phyloP scores from a whole-genome alignment of 2,113 vertebrate genomes.

The Erythrolamprus reginae region DNA sequence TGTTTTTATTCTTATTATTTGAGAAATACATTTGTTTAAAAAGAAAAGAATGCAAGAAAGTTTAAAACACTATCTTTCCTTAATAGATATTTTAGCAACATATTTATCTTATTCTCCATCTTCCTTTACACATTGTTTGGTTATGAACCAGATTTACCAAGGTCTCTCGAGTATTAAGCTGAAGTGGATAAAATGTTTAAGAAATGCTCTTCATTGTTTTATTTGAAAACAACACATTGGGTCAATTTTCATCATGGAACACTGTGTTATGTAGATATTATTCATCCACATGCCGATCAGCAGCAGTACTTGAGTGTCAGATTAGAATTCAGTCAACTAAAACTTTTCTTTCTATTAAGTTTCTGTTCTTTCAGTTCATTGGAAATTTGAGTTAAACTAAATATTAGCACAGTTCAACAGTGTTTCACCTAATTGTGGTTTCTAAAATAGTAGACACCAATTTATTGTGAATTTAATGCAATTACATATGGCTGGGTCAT shows the following conservation, averaged over 20 bases:
- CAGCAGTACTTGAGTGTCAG: slow-evolving; percentile 9
- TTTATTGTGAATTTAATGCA: not conserved
- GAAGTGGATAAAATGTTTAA: slow-evolving; percentile 23
- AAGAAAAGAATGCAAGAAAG: not conserved
- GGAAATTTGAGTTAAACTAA: not conserved
- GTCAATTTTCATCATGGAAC: slow-evolving; percentile 5
- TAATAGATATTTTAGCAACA: slow-evolving; percentile 32
- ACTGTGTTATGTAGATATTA: not conserved
- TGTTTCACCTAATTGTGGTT: not conserved
- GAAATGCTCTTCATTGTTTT: slow-evolving; percentile 20
- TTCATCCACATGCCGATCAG: not conserved
- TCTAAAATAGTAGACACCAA: not conserved
- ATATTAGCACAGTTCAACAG: not conserved
- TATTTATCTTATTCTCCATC: slow-evolving; percentile 26
- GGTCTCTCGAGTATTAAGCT: slow-evolving; percentile 7
- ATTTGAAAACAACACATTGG: not conserved
- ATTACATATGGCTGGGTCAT: not conserved
- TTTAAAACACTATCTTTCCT: slow-evolving; percentile 31
- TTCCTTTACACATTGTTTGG: not conserved
- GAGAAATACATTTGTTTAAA: not conserved
- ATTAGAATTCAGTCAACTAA: slow-evolving; percentile 1
- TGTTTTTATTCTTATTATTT: not conserved
- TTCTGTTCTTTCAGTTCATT: not conserved
- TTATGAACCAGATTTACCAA: slow-evolving; percentile 24
- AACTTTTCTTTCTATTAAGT: not conserved